Base-by-base conservation (phyloP, 2,888 invertebrate species). In the Chironomus tentans region DNA sequence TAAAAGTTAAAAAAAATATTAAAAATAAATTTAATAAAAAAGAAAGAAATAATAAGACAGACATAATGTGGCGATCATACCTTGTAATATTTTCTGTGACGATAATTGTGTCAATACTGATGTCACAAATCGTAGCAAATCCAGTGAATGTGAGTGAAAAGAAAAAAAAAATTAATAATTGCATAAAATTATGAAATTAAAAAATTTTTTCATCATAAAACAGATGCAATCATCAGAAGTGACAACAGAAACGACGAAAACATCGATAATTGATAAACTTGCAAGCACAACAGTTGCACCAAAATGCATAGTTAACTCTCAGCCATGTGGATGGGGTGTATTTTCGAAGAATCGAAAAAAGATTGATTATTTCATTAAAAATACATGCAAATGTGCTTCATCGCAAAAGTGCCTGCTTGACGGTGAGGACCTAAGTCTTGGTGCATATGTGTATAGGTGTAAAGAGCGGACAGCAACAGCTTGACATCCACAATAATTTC, bases 281-380 rank as follows among this genome's bases (percentile, higher is more conserved):
- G 56, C 18, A n/a, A 21, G 21, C n/a, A 65, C 65, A 65, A 65
- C 24, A 24, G 65, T 21, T 21, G 21, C 65, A 56, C 18, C 56
- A 56, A 7, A 56, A 18, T 38, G 38, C 38, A 38, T 38, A 38
- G 38, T 38, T 38, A 38, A 38, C 10, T 38, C 38, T 7, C 56
- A 56, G 18, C 74, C 74, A 22, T 76, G 76, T 13, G 76, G 76
- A 4, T 76, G 76, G 76, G 76, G 56, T 5, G 69, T 76, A 1
- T 76, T 38, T 38, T 38, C 38, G 10, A 38, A 38, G 13, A 76
- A 46, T 38, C 28, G 22, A 28, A 76, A 69, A 12, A 76, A 50
- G 22, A 68, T 62, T 28, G 24, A 76, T 46, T 69, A 38, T 50
- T 76, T 56, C 76, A 68, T 76, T 5, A 68, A 28, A 22, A 76